Percentiles rank a stretch among this genome's conserved stretches.
These are phyloP conservation scores for Laupala kohalensis DNA, from an alignment of 1,140 invertebrate genomes.

Conservation along the genomic window DNA sequence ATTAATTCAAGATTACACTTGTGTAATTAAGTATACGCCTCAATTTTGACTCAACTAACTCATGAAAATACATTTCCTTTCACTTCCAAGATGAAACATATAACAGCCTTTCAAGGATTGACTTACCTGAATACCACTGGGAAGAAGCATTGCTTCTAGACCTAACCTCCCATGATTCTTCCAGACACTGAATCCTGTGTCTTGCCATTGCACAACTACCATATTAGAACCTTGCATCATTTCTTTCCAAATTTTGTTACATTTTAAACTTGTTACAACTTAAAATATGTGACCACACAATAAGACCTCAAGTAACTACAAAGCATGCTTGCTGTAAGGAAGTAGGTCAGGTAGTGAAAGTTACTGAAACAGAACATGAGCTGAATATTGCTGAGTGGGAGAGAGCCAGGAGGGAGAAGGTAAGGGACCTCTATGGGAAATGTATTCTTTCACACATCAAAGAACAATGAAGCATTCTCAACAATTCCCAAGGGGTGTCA, in stretches of 20 bases:
- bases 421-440: neutral
- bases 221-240: neutral
- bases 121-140: slow-evolving; percentile 8
- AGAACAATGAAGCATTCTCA: neutral
- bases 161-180: slow-evolving; percentile 1
- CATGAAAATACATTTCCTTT: too few relatives aligned
- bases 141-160: slow-evolving; percentile 7
- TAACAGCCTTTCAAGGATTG: too few relatives aligned
- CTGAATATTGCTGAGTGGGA: neutral
- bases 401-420: neutral
- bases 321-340: neutral
- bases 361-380: neutral
- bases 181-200: neutral
- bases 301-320: neutral
- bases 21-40: too few relatives aligned
- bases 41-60: too few relatives aligned
- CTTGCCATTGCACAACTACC: neutral
- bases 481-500: too few relatives aligned
- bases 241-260: neutral
- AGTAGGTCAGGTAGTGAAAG: neutral
- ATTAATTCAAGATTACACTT: too few relatives aligned
- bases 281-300: neutral
- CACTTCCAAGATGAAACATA: neutral
- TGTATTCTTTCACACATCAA: neutral
- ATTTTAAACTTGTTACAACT: neutral